Percentiles rank a stretch among this genome's conserved stretches.
phyloP scores from a whole-genome alignment of 2,888 invertebrate genomes.

The Drosophila subsilvestris region DNA sequence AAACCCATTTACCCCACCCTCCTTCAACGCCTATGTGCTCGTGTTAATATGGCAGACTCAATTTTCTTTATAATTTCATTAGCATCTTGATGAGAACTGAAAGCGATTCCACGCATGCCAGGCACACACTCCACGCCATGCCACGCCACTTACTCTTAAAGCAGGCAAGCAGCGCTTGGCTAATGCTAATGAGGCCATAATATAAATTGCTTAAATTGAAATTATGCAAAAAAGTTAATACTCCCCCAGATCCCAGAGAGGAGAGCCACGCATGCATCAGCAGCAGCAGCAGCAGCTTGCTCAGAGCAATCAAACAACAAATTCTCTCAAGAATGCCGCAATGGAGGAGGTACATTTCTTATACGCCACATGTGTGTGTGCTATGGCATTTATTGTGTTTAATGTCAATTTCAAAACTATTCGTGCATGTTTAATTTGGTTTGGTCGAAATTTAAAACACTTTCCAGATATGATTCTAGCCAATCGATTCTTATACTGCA shows the following conservation, averaged over 20 bases:
- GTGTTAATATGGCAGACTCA: slow-evolving; percentile 65
- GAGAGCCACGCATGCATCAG: slow-evolving; percentile 9
- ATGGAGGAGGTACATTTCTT: slow-evolving; percentile 43
- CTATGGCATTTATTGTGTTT: neutral
- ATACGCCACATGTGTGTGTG: slow-evolving; percentile 30
- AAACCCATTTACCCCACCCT: neutral
- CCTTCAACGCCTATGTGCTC: slow-evolving; percentile 15
- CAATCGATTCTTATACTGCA: neutral
- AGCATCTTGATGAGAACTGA: slow-evolving; percentile 63
- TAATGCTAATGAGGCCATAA: slow-evolving; percentile 74
- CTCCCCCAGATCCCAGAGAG: slow-evolving; percentile 41
- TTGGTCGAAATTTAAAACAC: neutral
- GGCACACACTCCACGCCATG: slow-evolving; percentile 6
- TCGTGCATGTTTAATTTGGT: neutral
- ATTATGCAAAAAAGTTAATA: slow-evolving; percentile 74
- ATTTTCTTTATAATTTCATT: slow-evolving; percentile 75
- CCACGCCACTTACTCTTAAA: slow-evolving; percentile 15
- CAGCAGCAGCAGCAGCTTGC: slow-evolving; percentile 53
- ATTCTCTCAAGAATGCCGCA: slow-evolving; percentile 4
- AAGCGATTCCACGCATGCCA: slow-evolving; percentile 50
- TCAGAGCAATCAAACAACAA: slow-evolving; percentile 44
- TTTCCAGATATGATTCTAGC: neutral
- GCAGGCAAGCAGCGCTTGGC: slow-evolving; percentile 27
- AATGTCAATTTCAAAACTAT: neutral
- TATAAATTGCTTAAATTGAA: slow-evolving; percentile 76